Base-by-base conservation (phyloP, 2,797 vertebrate genomes). In the Enteromius unitaeniatus region DNA sequence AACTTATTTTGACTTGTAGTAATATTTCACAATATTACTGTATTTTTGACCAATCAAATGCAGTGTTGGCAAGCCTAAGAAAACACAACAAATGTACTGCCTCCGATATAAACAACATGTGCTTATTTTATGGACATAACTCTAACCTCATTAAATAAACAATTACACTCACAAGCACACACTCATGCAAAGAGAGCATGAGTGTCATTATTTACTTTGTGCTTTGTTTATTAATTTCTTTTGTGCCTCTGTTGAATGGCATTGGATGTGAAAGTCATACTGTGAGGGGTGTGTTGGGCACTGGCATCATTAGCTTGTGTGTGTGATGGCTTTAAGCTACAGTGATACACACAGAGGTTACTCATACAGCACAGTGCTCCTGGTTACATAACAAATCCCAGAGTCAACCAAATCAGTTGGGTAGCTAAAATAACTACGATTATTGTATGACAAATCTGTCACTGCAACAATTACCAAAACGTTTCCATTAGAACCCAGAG, bases 131-230 rank as follows among this genome's bases (percentile, higher is more conserved):
- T 40, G 53, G 42, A 23, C 19, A 80, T 28, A 42, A 64, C 23
- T 72, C 13, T 60, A 62, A 49, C 51, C 17, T 23, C 13, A 47
- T 23, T 62, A 80, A 51, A 74, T 47, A 60, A 31, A 78, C 19
- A 19, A 68, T n/a, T 28, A 58, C 17, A 26, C n/a, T 69, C 45
- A 64, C n/a, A 40, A 45, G 70, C 64, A 78, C 17, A 60, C 7
- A 40, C 51, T 37, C 19, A 21, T 26, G 31, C 55, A 80, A 40
- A 31, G 40, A 73, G 49, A 26, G 3, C 9, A 37, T 76, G 69
- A 85, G 65, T 68, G 37, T 62, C 82, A 74, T 82, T 79, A 70
- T 84, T 81, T n/a, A 82, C 19, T 17, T 34, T 28, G 42, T 84
- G 83, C 78, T 81, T 86, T 2, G 2, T 82, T 79, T 31, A 45